Base-by-base conservation (phyloP, 2,797 vertebrate genomes). In the Sebastes iracundus region DNA sequence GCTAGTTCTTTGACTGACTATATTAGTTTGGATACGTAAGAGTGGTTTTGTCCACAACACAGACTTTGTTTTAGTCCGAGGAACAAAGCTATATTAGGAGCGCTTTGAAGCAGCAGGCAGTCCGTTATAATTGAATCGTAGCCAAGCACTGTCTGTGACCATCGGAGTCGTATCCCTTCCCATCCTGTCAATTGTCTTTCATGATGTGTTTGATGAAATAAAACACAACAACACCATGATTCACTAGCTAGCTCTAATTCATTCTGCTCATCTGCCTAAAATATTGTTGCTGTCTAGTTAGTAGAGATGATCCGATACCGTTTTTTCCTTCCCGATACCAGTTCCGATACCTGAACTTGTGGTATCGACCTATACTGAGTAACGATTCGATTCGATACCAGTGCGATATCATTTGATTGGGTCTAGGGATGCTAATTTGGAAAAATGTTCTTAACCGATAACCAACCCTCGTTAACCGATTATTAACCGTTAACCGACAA, bases 31-130 rank as follows among this genome's bases (percentile, higher is more conserved):
- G 16, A 12, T n/a, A 30, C 5, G n/a, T 7, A 2, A 33, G 25
- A 30, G 32, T 32, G 16, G 10, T 76, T 7, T 66, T 35, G 52
- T 56, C 58, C 22, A 56, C n/a, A 61, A 27, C 32, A 58, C 60
- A 27, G 23, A 9, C 12, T 72, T 0, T 35, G 0, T 46, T 59
- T 49, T 14, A 16, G 46, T 22, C 10, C 28, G 13, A 30, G 13
- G 30, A 75, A 5, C 42, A 70, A 53, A 63, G 42, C n/a, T 58
- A 5, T 49, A 28, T 63, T 32, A n/a, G 5, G 8, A 12, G 10
- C 63, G 33, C 49, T 81, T 84, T 79, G 79, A 78, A 64, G 74
- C 35, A 20, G 53, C 68, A 16, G 27, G 33, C 33, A 16, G 16
- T 3, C 12, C 1, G 22, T 46, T 14, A 1, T 68, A 33, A 46